These are phyloP conservation scores for Tinamus major DNA, from an alignment of 2,797 vertebrate species.

Conservation along the genomic window DNA sequence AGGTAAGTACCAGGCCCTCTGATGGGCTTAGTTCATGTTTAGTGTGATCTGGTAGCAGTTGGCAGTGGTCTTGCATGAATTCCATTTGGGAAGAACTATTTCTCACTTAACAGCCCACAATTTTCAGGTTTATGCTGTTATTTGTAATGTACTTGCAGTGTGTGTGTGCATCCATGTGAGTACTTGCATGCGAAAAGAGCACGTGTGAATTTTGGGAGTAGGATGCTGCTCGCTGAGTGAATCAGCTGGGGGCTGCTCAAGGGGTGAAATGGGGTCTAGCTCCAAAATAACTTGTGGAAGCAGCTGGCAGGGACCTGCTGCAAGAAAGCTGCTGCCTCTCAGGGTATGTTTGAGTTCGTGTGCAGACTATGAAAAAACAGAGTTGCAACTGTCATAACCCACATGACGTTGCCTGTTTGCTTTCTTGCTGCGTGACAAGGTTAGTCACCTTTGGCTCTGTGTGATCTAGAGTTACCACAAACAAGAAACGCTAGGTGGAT, in stretches of 20 bases:
- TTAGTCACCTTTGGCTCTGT: neutral
- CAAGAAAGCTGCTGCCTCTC: neutral
- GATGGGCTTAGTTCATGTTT: accelerated
- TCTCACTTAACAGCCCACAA: accelerated
- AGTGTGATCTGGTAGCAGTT: neutral
- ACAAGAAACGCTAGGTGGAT: neutral
- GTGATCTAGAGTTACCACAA: neutral
- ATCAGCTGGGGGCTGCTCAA: neutral
- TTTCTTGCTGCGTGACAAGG: neutral
- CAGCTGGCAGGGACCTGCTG: neutral
- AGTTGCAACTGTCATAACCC: neutral
- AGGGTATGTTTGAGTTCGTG: neutral
- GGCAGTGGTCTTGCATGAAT: neutral
- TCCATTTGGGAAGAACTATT: neutral
- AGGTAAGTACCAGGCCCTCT: slow-evolving; percentile 80
- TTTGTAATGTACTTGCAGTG: neutral
- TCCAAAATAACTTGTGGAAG: neutral
- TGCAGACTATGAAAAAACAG: neutral
- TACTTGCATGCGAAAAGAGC: neutral
- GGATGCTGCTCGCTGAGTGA: accelerated
- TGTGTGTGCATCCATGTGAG: neutral
- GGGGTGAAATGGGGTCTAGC: neutral
- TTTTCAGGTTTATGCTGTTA: accelerated
- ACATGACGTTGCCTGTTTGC: neutral
- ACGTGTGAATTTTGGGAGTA: accelerated